phyloP scores from a whole-genome alignment of 2,113 vertebrate genomes.

The Nipponia nippon region DNA sequence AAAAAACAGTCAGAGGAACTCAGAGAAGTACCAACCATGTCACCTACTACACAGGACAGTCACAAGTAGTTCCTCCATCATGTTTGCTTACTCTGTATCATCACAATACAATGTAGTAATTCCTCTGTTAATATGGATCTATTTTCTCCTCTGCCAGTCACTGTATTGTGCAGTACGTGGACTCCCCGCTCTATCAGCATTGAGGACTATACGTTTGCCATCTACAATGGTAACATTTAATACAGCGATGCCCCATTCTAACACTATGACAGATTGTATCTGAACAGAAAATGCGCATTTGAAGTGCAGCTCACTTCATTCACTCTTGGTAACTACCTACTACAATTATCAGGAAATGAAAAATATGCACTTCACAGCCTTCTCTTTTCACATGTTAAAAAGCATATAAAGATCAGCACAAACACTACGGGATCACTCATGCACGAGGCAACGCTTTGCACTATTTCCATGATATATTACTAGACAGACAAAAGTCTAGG shows the following conservation, averaged over 20 bases:
- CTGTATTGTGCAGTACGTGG: neutral
- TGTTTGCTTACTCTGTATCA: neutral
- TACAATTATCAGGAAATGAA: slow-evolving; percentile 57
- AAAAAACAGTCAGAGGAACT: neutral
- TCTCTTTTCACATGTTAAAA: slow-evolving; percentile 26
- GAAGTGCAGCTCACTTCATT: slow-evolving; percentile 1
- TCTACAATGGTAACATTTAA: neutral
- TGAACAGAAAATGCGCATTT: neutral
- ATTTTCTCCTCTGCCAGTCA: neutral
- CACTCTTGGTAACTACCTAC: neutral
- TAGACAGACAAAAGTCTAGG: neutral
- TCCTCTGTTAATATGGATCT: neutral
- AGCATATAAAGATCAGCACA: neutral
- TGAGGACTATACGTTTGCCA: neutral
- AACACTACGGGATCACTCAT: neutral
- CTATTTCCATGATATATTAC: neutral
- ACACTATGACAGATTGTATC: neutral
- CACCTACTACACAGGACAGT: neutral
- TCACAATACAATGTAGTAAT: neutral
- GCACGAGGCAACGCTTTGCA: neutral
- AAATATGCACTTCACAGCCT: slow-evolving; percentile 2
- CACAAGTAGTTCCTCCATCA: neutral
- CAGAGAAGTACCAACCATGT: neutral
- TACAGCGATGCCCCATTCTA: neutral
- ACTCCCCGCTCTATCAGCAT: neutral